phyloP scores from a whole-genome alignment of 1,140 invertebrate species.

The Drosophila watanabei region DNA sequence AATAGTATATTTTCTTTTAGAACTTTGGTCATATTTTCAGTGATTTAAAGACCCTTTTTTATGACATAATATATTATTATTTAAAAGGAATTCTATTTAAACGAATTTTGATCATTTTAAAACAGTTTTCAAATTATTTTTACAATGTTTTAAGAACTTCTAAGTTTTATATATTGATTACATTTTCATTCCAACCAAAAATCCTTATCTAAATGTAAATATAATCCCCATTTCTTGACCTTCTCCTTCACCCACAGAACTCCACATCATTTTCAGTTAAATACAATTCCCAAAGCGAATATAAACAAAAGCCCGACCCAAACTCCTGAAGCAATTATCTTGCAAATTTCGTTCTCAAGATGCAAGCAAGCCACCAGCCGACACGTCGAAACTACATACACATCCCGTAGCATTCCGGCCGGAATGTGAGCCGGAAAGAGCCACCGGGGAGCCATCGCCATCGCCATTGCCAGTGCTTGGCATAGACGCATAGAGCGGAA shows the following conservation, averaged over 20 bases:
- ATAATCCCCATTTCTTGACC: background rate
- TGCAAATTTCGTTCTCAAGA: slow-evolving; percentile 45
- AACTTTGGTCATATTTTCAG: too few relatives aligned
- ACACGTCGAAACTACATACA: slow-evolving; percentile 27
- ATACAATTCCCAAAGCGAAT: slow-evolving; percentile 12
- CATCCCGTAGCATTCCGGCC: slow-evolving; percentile 12
- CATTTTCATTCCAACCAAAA: too few relatives aligned
- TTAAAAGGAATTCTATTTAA: too few relatives aligned
- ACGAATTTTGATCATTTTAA: background rate
- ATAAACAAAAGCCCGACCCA: slow-evolving; percentile 14
- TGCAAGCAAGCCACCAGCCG: slow-evolving; percentile 15
- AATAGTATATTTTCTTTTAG: too few relatives aligned
- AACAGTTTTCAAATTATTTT: background rate
- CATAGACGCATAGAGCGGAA: slow-evolving; percentile 8
- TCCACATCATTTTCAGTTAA: slow-evolving; percentile 17
- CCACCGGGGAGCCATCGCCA: slow-evolving; percentile 40
- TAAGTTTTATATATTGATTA: background rate
- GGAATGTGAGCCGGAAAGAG: slow-evolving; percentile 25
- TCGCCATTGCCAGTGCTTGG: background rate
- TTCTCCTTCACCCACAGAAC: background rate
- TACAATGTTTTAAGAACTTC: too few relatives aligned
- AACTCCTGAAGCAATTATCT: slow-evolving; percentile 39
- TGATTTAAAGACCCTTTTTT: background rate
- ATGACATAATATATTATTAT: too few relatives aligned
- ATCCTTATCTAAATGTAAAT: background rate